phyloP scores from a whole-genome alignment of 2,797 vertebrate species.

The Megaceryle alcyon region DNA sequence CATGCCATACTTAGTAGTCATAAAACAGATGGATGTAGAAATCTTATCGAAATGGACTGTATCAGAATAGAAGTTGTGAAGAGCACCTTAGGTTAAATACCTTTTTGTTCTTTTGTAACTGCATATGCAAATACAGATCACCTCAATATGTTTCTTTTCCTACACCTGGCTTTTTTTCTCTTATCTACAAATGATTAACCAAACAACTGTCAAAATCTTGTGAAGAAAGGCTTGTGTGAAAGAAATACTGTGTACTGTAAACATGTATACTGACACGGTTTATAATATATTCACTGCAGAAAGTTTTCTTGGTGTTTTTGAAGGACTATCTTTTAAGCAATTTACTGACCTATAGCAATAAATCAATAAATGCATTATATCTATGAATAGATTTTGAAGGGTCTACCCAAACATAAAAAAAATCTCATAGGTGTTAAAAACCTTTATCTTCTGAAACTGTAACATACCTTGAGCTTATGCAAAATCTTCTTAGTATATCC shows the following conservation, averaged over 20 bases:
- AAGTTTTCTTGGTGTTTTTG: neutral
- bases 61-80: neutral
- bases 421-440: neutral
- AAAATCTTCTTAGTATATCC: neutral
- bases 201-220: slow-evolving; percentile 10
- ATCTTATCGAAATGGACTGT: neutral
- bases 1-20: neutral
- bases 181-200: neutral
- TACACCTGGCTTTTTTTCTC: neutral
- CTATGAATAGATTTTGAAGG: neutral
- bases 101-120: neutral
- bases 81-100: slow-evolving; percentile 18
- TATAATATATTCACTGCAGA: neutral
- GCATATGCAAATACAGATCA: neutral
- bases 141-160: neutral
- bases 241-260: neutral
- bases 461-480: neutral
- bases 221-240: neutral
- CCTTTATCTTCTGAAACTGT: neutral
- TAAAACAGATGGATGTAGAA: slow-evolving; percentile 29
- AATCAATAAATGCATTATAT: neutral
- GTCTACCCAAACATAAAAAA: neutral
- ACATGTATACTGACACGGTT: neutral
- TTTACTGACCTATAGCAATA: neutral
- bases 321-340: neutral